phyloP scores from a whole-genome alignment of 2,113 vertebrate species.

The Burhinus oedicnemus region DNA sequence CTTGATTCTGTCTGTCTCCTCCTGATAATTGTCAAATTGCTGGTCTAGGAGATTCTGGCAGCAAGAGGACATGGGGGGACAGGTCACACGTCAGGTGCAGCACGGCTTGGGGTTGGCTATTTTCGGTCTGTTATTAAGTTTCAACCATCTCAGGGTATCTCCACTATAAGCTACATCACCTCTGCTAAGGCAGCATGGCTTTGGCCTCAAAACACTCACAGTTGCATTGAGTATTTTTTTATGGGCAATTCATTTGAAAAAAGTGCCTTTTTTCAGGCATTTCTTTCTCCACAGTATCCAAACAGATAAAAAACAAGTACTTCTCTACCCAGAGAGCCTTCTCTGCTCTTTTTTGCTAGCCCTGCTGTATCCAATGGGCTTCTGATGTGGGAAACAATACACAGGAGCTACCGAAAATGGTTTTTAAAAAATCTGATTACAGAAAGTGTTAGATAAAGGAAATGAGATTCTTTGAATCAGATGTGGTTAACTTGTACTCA shows the following conservation, averaged over 20 bases:
- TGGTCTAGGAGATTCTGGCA: neutral
- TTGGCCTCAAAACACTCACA: neutral
- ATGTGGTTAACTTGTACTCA: neutral
- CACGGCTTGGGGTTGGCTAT: neutral
- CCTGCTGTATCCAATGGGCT: neutral
- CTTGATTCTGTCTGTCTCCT: neutral
- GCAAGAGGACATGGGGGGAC: neutral
- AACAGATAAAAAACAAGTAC: neutral
- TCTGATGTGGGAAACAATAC: neutral
- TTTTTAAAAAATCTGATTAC: neutral
- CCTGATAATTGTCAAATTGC: neutral
- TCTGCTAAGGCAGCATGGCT: neutral
- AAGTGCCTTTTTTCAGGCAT: neutral
- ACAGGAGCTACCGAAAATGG: neutral
- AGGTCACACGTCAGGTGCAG: neutral
- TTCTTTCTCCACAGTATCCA: neutral
- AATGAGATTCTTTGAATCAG: neutral
- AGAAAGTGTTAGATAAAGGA: neutral
- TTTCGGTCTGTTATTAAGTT: neutral
- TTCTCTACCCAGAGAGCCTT: neutral
- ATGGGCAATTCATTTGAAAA: neutral
- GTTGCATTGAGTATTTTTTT: neutral
- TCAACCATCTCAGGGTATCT: neutral
- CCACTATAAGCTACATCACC: neutral
- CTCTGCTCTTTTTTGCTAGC: neutral